Evolutionary conservation across 1,140 invertebrate species (phyloP).

Genomic region (Holotrichia oblita): DNA sequence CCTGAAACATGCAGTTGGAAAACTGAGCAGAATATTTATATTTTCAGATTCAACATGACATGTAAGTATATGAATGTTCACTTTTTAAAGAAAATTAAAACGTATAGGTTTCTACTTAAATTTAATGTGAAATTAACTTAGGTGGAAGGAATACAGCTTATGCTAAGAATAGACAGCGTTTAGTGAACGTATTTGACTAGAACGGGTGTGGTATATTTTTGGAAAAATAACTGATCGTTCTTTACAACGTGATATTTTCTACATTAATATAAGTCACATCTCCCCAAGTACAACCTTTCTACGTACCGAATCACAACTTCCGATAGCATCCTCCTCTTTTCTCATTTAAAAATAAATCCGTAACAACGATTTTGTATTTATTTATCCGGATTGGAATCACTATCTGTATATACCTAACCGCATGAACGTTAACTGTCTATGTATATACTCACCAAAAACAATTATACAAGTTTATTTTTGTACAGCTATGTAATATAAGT

Average conservation of each 20-base stretch:
- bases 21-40: too few relatives aligned
- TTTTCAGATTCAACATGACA: too few relatives aligned
- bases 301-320: not conserved
- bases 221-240: constrained; percentile 32
- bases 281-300: constrained; percentile 22
- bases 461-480: not conserved
- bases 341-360: constrained; percentile 19
- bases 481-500: not conserved
- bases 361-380: constrained; percentile 21
- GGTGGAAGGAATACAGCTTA: not conserved
- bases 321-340: not conserved
- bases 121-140: constrained; percentile 4
- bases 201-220: constrained; percentile 18
- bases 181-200: constrained; percentile 23
- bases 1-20: too few relatives aligned
- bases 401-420: not conserved
- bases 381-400: constrained; percentile 25
- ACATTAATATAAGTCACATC: constrained; percentile 34
- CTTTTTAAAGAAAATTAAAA: too few relatives aligned
- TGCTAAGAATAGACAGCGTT: constrained; percentile 14
- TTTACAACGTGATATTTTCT: constrained; percentile 33
- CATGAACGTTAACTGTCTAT: not conserved
- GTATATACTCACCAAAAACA: not conserved
- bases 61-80: too few relatives aligned
- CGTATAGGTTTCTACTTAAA: not conserved